Evolutionary conservation across 2,113 vertebrate species (phyloP).

Genomic region (Sigmodon hispidus): DNA sequence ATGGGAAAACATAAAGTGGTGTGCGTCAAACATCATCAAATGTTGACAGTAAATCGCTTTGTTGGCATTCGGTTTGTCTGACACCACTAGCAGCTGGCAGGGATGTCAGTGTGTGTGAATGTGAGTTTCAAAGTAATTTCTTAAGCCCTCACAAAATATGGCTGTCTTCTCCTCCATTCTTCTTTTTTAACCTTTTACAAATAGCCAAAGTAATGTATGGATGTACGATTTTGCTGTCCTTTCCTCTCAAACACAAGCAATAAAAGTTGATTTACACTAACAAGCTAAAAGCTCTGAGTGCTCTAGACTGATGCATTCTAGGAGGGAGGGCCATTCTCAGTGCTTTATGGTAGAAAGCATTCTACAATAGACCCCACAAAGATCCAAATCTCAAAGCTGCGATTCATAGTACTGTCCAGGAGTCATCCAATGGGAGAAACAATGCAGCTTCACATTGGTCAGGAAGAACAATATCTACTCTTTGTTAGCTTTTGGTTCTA

Average conservation of each 20-base stretch:
- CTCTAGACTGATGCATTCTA: slow-evolving; percentile 69
- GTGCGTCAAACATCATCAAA: slow-evolving; percentile 72
- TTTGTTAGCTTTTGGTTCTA: slow-evolving; percentile 38
- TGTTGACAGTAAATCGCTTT: slow-evolving; percentile 72
- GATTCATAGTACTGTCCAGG: slow-evolving; percentile 59
- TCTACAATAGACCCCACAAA: slow-evolving; percentile 61
- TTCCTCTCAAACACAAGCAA: slow-evolving; percentile 76
- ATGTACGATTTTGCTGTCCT: slow-evolving; percentile 75
- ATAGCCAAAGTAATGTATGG: slow-evolving; percentile 80
- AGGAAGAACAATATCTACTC: background rate
- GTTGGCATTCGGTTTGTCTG: slow-evolving; percentile 63
- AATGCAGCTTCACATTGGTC: slow-evolving; percentile 28
- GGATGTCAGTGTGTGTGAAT: background rate
- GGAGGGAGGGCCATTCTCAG: slow-evolving; percentile 59
- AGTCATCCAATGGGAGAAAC: slow-evolving; percentile 48
- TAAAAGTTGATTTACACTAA: slow-evolving; percentile 83
- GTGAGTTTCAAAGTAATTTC: slow-evolving; percentile 60
- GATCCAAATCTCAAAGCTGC: slow-evolving; percentile 52
- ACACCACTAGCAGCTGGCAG: background rate
- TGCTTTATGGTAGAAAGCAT: slow-evolving; percentile 56
- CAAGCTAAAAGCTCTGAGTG: slow-evolving; percentile 82
- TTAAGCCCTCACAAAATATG: slow-evolving; percentile 65
- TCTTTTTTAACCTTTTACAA: slow-evolving; percentile 80
- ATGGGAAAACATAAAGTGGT: slow-evolving; percentile 69
- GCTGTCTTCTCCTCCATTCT: slow-evolving; percentile 66